Conservation (phyloP, 1,140 invertebrate species). For the Polyergus mexicanus region DNA sequence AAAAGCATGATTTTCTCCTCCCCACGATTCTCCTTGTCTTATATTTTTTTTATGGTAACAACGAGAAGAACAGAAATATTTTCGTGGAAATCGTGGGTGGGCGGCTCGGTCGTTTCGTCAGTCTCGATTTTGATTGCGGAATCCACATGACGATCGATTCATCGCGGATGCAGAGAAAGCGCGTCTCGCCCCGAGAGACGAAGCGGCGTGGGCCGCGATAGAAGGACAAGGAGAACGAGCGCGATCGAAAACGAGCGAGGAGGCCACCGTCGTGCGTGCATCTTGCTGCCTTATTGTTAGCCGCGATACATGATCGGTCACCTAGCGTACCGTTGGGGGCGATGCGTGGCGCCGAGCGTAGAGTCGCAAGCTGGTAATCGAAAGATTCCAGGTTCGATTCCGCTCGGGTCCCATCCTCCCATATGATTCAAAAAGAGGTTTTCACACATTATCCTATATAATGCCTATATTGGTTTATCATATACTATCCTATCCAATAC, state of each 20-base stretch:
- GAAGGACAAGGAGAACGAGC: constrained; percentile 69
- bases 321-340: constrained; percentile 26
- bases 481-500: no score
- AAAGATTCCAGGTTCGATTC: no score
- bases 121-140: constrained; percentile 31
- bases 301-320: constrained; percentile 60
- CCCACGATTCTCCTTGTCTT: not conserved
- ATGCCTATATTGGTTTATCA: no score
- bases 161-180: constrained; percentile 35
- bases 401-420: no score
- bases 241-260: constrained; percentile 61
- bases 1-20: no score
- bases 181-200: constrained; percentile 21
- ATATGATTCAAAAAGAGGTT: no score
- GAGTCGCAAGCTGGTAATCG: no score
- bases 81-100: constrained; percentile 7
- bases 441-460: no score
- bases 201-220: constrained; percentile 63
- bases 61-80: not conserved
- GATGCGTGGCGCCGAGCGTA: no score
- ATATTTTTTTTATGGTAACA: not conserved
- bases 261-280: constrained; percentile 15
- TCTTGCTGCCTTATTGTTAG: constrained; percentile 3
- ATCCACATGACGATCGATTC: constrained; percentile 26
- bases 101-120: not conserved